Evolutionary conservation across 92 coral and sea anemone species (phyloP).

Genomic region (Desmophyllum pertusum): DNA sequence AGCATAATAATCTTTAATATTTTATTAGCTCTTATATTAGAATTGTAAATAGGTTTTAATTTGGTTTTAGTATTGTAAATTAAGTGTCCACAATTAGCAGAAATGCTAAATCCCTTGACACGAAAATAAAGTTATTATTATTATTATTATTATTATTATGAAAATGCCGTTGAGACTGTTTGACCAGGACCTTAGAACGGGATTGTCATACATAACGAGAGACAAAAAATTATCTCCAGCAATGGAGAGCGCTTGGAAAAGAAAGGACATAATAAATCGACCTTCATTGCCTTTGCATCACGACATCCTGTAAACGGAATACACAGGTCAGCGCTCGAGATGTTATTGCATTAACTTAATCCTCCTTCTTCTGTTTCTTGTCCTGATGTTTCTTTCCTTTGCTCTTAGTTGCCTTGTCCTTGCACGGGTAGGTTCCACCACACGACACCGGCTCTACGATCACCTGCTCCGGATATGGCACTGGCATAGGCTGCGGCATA

Average conservation of each 20-base stretch:
- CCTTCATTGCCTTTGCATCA: not conserved
- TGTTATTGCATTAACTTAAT: not conserved
- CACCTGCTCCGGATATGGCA: conserved; percentile 20
- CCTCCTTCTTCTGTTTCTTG: conserved; percentile 4
- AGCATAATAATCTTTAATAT: too few relatives aligned
- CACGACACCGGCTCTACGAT: conserved; percentile 32
- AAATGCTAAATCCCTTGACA: too few relatives aligned
- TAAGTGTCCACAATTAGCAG: too few relatives aligned
- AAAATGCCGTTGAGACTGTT: too few relatives aligned
- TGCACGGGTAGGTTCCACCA: conserved; percentile 45
- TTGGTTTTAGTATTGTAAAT: too few relatives aligned
- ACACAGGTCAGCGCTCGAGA: not conserved
- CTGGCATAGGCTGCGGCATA: conserved; percentile 15
- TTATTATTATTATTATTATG: too few relatives aligned
- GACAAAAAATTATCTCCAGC: not conserved
- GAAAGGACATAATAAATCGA: not conserved
- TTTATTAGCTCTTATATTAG: too few relatives aligned
- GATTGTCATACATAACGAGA: not conserved
- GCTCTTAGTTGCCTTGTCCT: conserved; percentile 19
- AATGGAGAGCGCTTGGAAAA: not conserved
- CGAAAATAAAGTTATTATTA: too few relatives aligned
- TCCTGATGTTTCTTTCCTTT: conserved; percentile 21
- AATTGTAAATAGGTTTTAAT: too few relatives aligned
- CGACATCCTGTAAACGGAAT: not conserved
- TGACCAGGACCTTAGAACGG: too few relatives aligned